Evolutionary conservation across 2,888 invertebrate species (phyloP).

Genomic region (Oeneis ivallda): DNA sequence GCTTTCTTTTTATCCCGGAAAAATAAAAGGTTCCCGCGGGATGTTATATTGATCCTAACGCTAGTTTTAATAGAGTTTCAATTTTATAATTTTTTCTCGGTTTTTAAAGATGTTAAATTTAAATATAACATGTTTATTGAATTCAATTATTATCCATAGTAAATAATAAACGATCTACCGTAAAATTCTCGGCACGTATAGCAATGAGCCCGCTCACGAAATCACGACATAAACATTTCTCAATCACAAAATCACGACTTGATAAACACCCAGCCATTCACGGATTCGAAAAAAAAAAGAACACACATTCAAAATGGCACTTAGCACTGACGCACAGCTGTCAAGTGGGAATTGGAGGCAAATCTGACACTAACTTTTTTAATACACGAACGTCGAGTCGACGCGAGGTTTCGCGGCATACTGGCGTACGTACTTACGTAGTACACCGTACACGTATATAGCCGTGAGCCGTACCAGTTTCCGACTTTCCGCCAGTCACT

Average conservation of each 20-base stretch:
- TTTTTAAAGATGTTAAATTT: neutral
- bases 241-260: slow-evolving; percentile 36
- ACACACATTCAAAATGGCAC: slow-evolving; percentile 35
- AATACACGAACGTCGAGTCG: slow-evolving; percentile 42
- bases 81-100: neutral
- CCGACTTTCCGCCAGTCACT: slow-evolving; percentile 26
- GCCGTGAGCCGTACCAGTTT: neutral
- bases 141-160: no score
- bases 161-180: neutral
- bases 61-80: no score
- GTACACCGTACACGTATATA: neutral
- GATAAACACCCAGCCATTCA: slow-evolving; percentile 33
- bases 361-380: slow-evolving; percentile 42
- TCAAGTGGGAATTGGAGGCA: slow-evolving; percentile 45
- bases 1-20: no score
- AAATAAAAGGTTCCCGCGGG: no score
- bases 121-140: no score
- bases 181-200: slow-evolving; percentile 25
- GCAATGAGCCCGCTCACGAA: slow-evolving; percentile 37
- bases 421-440: slow-evolving; percentile 39
- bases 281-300: slow-evolving; percentile 37
- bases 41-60: neutral
- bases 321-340: slow-evolving; percentile 34
- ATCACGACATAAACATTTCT: slow-evolving; percentile 24
- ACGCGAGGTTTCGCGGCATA: slow-evolving; percentile 49